These are phyloP conservation scores for Pangasius djambal DNA, from an alignment of 2,797 vertebrate genomes.

Conservation along the genomic window DNA sequence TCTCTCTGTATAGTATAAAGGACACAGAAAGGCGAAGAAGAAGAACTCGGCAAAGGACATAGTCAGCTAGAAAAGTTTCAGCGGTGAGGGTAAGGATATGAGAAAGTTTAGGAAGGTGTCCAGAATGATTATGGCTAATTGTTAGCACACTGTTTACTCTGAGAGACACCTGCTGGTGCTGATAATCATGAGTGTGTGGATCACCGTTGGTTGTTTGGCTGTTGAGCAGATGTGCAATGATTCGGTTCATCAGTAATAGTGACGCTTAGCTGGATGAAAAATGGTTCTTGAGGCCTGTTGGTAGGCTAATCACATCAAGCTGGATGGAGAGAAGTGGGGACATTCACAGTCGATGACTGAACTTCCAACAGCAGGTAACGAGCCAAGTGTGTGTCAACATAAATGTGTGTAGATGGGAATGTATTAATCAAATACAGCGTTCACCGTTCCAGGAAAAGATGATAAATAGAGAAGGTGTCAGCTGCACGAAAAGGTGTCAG, in stretches of 20 bases:
- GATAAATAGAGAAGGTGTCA: not conserved
- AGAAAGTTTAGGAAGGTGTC: not conserved
- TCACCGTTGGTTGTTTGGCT: not conserved
- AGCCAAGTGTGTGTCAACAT: not conserved
- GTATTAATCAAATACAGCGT: constrained; percentile 4
- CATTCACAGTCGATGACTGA: constrained; percentile 9
- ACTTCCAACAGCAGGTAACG: constrained; percentile 21
- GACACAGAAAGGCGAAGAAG: constrained; percentile 5
- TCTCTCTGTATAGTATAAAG: constrained; percentile 29
- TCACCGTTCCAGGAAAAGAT: not conserved
- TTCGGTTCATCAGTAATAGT: constrained; percentile 22
- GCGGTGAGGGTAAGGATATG: not conserved
- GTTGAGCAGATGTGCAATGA: constrained; percentile 25
- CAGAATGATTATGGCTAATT: not conserved
- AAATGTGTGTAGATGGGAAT: not conserved
- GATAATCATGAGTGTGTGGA: constrained; percentile 21
- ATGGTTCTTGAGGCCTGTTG: not conserved
- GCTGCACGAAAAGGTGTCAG: not conserved
- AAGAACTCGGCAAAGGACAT: constrained; percentile 30
- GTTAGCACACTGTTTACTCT: not conserved
- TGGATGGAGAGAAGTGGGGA: constrained; percentile 1
- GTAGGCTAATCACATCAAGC: constrained; percentile 13
- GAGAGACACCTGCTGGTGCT: constrained; percentile 15
- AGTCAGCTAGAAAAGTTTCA: constrained; percentile 6
- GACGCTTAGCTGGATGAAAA: constrained; percentile 6